Base-by-base conservation (phyloP, 2,797 vertebrate species). In the Kryptopterus vitreolus region DNA sequence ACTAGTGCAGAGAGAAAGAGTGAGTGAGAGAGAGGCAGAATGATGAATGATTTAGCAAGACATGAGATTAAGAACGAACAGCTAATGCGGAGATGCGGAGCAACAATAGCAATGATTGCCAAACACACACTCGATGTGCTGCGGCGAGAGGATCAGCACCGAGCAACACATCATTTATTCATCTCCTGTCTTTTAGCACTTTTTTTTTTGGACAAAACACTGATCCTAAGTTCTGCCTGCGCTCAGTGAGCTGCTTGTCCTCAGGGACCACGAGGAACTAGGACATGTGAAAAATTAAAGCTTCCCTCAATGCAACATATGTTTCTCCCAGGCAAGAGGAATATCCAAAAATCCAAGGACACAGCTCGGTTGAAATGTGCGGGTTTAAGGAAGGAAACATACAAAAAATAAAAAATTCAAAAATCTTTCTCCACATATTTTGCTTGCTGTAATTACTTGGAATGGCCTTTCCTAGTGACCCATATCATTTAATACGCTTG, bases 241-340 rank as follows among this genome's bases (percentile, higher is more conserved):
- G 72, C 79, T 83, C 77, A 84, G 73, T 57, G 63, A 76, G 77
- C 77, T 65, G 69, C 46, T 87, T 78, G 78, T 83, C 86, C 68
- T 66, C 58, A 78, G 86, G 88, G 85, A 85, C 72, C 62, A 75
- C n/a, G 48, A 78, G 79, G 91, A 94, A 90, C 89, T 93, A 93
- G 93, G 93, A 92, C 92, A 91, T 88, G 92, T 94, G 82, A 92
- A 94, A 94, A 91, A 94, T 94, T 93, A 86, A 94, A 92, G 86
- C 84, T 87, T 87, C 87, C 89, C 87, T 90, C 88, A 92, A 87
- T 89, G 90, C 88, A 91, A 90, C 92, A 94, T 93, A 92, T 93
- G 91, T 91, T 92, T 89, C 89, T 90, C 88, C 87, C 85, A 80
- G 85, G 82, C 82, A 86, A 84, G 79, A 82, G 24, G 78, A 84